Conservation (phyloP, 2,888 invertebrate species). For the Ligdia adustata region DNA sequence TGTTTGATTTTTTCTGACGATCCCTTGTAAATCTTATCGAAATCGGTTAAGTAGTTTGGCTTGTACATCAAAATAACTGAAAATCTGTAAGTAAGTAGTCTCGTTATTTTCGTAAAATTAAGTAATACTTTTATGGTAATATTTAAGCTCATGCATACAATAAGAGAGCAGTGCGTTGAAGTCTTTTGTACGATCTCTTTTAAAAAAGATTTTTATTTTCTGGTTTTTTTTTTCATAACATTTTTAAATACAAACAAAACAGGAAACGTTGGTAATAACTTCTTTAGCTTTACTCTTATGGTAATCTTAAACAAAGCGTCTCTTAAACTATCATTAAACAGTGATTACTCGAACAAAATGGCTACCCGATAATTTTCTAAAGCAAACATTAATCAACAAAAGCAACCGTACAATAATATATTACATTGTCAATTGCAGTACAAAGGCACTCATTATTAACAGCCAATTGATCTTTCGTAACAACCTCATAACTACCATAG, state of each 20-base stretch:
- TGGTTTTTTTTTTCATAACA: no score
- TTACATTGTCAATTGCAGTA: slow-evolving; percentile 58
- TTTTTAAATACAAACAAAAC: no score
- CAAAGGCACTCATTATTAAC: slow-evolving; percentile 62
- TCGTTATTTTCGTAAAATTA: no score
- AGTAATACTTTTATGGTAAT: no score
- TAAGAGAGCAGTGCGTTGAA: not conserved
- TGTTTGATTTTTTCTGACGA: no score
- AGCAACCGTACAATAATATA: slow-evolving; percentile 48
- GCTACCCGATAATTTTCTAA: slow-evolving; percentile 56
- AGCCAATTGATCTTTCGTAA: slow-evolving; percentile 61
- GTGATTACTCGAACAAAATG: slow-evolving; percentile 38
- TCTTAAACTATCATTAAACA: slow-evolving; percentile 21
- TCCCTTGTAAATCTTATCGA: no score
- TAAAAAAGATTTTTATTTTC: not conserved
- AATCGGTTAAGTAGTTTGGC: no score
- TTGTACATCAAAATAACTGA: no score
- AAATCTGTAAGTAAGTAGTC: no score
- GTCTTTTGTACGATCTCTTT: not conserved
- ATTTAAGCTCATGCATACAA: no score
- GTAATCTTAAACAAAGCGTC: no score
- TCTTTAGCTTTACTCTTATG: not conserved
- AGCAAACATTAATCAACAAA: slow-evolving; percentile 60
- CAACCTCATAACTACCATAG: slow-evolving; percentile 19
- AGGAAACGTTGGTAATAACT: not conserved